A percentile compares a stretch with the other conserved stretches of the same genome.
phyloP scores from a whole-genome alignment of 2,888 invertebrate species.

The Seira ritae region DNA sequence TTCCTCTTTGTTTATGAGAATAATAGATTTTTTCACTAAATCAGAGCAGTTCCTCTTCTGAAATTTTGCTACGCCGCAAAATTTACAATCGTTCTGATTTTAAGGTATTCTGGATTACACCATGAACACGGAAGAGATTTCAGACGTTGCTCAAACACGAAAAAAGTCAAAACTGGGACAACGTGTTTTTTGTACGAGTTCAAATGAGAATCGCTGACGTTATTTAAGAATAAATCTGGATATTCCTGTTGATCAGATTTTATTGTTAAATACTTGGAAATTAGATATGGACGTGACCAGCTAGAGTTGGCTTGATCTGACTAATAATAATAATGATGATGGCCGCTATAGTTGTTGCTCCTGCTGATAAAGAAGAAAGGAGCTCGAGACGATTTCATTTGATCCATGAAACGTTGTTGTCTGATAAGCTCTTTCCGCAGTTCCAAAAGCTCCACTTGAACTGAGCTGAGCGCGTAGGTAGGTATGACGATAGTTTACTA shows the following conservation, averaged over 20 bases:
- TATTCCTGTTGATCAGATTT: background rate
- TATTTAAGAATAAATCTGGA: background rate
- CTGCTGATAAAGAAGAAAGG: no score
- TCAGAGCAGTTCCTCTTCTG: conserved; percentile 33
- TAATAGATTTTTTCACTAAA: background rate
- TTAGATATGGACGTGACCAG: conserved; percentile 35
- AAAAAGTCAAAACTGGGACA: conserved; percentile 16
- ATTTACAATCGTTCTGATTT: conserved; percentile 4
- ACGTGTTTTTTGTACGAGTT: no score
- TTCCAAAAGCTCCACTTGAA: conserved; percentile 3
- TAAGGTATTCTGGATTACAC: background rate
- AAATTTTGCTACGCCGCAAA: conserved; percentile 9
- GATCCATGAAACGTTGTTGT: background rate
- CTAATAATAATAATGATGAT: conserved; percentile 30
- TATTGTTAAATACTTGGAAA: conserved; percentile 33
- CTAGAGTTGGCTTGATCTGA: no score
- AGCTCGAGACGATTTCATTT: conserved; percentile 22
- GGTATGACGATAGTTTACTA: background rate
- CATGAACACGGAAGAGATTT: conserved; percentile 49
- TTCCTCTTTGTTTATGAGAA: conserved; percentile 20
- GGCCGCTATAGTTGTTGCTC: no score
- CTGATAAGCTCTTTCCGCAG: conserved; percentile 44
- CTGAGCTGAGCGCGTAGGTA: no score
- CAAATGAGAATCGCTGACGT: background rate
- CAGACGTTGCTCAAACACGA: background rate